Evolutionary conservation across 2,797 vertebrate species (phyloP), one percentile per base, ranked within the genome.

Genomic region (Enteromius mattozi): DNA sequence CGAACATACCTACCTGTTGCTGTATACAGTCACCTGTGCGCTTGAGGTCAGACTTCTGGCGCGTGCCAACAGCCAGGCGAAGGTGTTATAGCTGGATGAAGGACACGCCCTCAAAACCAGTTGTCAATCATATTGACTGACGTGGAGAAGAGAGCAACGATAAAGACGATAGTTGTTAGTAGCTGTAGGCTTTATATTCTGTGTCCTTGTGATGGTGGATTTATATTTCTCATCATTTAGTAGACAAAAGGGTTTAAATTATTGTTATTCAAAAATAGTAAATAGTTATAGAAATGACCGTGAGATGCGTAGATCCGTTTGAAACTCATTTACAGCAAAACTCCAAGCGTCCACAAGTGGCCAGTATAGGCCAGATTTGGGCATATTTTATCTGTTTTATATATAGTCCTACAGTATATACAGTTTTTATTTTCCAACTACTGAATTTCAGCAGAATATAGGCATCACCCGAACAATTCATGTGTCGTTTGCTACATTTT

Each of bases 81-180:
- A 24, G 21, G 6, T 21, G 51, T 72, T 56, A 30, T 17, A 49
- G 27, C 19, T 37, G 27, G 8, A 40, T 70, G 1, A 7, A 59
- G 63, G 68, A 42, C 83, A 84, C 83, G 66, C 83, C 83, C 76
- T 10, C 30, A n/a, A 78, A 49, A 40, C 56, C 83, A 72, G 37
- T 1, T 79, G 83, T 72, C 66, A 45, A 70, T 59, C 65, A 61
- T 35, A 78, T 12, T 78, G 51, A 51, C 1, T 75, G 59, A 30
- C 71, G 45, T 7, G 13, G 13, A 30, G 27, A 35, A 35, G 16
- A 66, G 7, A 45, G 37, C 6, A 45, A 47, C 45, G 45, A 47
- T 4, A 56, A 5, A 78, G 24, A 54, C 19, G 2, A 7, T 9
- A 24, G 21, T 2, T 59, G 19, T 51, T 14, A 51, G 1, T 17